Percentiles rank a stretch among this genome's conserved stretches.
phyloP scores from a whole-genome alignment of 2,888 invertebrate species.

The Clepsis dumicolana region DNA sequence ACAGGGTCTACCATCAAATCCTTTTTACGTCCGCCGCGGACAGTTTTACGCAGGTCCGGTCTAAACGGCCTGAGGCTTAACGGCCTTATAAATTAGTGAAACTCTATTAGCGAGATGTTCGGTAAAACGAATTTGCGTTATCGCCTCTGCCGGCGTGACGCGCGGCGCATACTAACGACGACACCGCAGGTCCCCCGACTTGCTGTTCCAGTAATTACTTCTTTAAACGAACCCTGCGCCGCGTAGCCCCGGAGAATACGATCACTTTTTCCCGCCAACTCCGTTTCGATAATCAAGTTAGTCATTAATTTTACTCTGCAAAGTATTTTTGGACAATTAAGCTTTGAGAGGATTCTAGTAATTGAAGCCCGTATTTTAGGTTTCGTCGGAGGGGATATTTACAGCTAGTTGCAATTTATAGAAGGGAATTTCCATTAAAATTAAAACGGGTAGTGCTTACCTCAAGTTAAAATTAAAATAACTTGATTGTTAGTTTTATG shows the following conservation, averaged over 20 bases:
- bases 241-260: slow-evolving; percentile 60
- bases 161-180: slow-evolving; percentile 79
- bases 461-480: too few species aligned
- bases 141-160: slow-evolving; percentile 77
- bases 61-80: slow-evolving; percentile 65
- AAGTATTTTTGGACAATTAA: slow-evolving; percentile 54
- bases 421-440: not conserved
- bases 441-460: not conserved
- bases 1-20: slow-evolving; percentile 78
- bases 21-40: slow-evolving; percentile 79
- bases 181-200: slow-evolving; percentile 69
- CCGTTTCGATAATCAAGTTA: slow-evolving; percentile 75
- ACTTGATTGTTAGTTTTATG: too few species aligned
- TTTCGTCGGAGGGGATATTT: slow-evolving; percentile 17
- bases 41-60: slow-evolving; percentile 75
- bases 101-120: slow-evolving; percentile 86
- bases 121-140: slow-evolving; percentile 85
- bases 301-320: slow-evolving; percentile 54
- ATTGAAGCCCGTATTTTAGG: slow-evolving; percentile 38
- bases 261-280: slow-evolving; percentile 72
- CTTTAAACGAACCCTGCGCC: slow-evolving; percentile 75
- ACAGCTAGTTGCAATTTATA: slow-evolving; percentile 15
- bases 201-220: slow-evolving; percentile 82
- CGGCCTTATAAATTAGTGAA: slow-evolving; percentile 85
- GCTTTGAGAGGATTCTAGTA: slow-evolving; percentile 49